Percentiles rank a stretch among this genome's conserved stretches.
phyloP scores from a whole-genome alignment of 1,140 invertebrate genomes.

The Macrosteles quadrilineatus region DNA sequence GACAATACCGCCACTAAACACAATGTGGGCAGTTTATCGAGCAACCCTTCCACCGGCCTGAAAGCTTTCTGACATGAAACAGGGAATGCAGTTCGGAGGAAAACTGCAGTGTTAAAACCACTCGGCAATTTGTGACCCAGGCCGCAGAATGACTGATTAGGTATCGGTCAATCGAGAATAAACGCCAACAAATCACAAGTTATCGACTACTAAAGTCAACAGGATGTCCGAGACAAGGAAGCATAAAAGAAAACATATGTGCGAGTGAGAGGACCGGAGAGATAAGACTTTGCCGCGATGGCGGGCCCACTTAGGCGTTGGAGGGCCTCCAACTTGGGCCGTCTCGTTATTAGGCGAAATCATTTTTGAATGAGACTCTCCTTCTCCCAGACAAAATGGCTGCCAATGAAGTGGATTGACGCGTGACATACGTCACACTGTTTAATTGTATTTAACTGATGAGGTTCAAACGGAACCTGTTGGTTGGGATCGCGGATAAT shows the following conservation, averaged over 20 bases:
- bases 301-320: constrained; percentile 7
- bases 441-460: constrained; percentile 22
- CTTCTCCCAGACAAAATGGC: constrained; percentile 8
- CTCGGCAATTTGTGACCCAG: too few species aligned
- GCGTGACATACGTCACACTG: constrained; percentile 12
- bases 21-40: too few species aligned
- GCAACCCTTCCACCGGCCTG: too few species aligned
- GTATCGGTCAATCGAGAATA: constrained; percentile 8
- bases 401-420: constrained; percentile 25
- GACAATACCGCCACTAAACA: too few species aligned
- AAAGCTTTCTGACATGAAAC: too few species aligned
- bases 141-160: constrained; percentile 2
- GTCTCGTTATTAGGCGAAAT: constrained; percentile 22
- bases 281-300: background rate
- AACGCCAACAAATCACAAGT: constrained; percentile 10
- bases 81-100: too few species aligned
- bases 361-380: constrained; percentile 23
- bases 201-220: background rate
- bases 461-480: background rate
- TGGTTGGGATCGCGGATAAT: background rate
- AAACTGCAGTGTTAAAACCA: too few species aligned
- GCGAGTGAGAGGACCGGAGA: background rate
- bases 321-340: background rate
- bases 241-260: constrained; percentile 3
- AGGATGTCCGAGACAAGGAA: constrained; percentile 10